A percentile compares a stretch with the other conserved stretches of the same genome.
These are phyloP conservation scores for Goniozus legneri DNA, from an alignment of 1,140 invertebrate species.

Conservation along the genomic window DNA sequence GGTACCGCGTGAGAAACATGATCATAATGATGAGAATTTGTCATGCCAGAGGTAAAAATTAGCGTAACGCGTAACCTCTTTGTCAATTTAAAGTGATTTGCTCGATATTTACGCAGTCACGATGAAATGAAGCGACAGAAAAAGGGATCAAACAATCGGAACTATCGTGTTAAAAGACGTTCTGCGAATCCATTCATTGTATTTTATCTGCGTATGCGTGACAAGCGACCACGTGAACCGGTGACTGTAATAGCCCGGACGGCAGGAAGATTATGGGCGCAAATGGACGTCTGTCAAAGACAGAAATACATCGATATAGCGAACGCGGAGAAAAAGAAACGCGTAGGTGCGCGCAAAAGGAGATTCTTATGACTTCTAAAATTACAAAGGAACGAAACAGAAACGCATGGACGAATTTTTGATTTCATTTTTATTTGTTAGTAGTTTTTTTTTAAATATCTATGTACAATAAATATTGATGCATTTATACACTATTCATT, in stretches of 20 bases:
- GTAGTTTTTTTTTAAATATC: constrained; percentile 52
- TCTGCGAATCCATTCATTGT: constrained; percentile 45
- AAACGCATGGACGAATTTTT: constrained; percentile 27
- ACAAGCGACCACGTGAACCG: constrained; percentile 32
- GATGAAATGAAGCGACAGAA: no score
- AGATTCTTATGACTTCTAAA: not conserved
- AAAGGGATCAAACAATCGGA: no score
- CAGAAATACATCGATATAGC: constrained; percentile 47
- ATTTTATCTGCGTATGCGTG: constrained; percentile 39
- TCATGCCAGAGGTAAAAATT: no score
- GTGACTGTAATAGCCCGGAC: constrained; percentile 39
- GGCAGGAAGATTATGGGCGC: constrained; percentile 41
- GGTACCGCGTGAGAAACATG: no score
- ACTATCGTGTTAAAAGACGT: constrained; percentile 2
- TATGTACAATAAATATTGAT: constrained; percentile 57
- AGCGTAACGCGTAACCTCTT: no score
- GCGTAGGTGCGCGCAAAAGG: constrained; percentile 8
- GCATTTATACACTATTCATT: constrained; percentile 51
- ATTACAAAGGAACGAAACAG: not conserved
- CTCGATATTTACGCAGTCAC: no score
- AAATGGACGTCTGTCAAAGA: constrained; percentile 34
- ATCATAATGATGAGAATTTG: no score
- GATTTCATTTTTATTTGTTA: constrained; percentile 52
- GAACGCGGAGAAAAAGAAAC: constrained; percentile 36
- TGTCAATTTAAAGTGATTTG: no score